Evolutionary conservation across 2,113 vertebrate genomes (phyloP).

Genomic region (Leptosomus discolor): DNA sequence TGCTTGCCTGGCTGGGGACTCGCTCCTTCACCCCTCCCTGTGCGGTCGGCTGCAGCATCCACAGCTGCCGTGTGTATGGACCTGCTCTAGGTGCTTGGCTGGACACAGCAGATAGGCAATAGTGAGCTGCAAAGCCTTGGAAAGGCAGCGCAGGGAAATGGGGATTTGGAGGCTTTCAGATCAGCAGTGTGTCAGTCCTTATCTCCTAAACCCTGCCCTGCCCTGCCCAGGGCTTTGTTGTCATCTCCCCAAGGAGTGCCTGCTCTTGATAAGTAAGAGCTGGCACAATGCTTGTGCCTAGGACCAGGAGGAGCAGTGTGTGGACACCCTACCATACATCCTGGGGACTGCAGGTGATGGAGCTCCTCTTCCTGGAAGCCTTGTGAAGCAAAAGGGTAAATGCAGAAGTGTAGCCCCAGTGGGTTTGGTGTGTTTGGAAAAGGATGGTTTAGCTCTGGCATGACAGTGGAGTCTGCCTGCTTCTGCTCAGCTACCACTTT

Average conservation of each 20-base stretch:
- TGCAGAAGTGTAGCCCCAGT: neutral
- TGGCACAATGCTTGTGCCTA: neutral
- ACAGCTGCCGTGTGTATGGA: fast-evolving
- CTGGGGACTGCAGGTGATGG: neutral
- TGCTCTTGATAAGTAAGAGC: neutral
- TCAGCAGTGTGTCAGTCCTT: neutral
- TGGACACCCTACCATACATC: neutral
- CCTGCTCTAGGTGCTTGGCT: neutral
- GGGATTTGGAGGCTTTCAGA: neutral
- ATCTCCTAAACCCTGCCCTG: neutral
- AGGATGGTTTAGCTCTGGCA: neutral
- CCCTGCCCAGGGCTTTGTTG: neutral
- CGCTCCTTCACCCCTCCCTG: neutral
- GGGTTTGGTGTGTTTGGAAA: neutral
- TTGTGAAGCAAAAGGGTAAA: neutral
- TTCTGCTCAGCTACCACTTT: neutral
- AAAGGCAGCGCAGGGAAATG: fast-evolving
- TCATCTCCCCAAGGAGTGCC: neutral
- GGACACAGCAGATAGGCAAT: neutral
- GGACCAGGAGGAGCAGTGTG: fast-evolving
- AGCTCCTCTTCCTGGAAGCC: neutral
- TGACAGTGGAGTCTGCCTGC: neutral
- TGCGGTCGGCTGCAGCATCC: fast-evolving
- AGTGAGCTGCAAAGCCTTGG: neutral
- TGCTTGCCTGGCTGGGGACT: neutral